Evolutionary conservation across 2,797 vertebrate genomes (phyloP).

Genomic region (Synanceia verrucosa): DNA sequence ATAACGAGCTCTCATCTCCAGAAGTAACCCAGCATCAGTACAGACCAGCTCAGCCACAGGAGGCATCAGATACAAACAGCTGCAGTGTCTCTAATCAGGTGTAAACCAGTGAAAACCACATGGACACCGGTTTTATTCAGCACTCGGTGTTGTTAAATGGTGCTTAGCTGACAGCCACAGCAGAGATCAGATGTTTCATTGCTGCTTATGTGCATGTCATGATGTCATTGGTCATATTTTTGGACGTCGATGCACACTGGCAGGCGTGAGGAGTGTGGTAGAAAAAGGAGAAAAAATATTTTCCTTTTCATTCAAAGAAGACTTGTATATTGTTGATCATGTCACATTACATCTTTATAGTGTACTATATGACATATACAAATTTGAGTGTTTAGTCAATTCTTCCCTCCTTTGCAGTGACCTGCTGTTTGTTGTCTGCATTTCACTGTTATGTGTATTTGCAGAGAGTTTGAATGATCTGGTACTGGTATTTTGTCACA

Average conservation of each 20-base stretch:
- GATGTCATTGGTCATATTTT: conserved; percentile 48
- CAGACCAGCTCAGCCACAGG: background rate
- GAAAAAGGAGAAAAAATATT: background rate
- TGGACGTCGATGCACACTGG: conserved; percentile 19
- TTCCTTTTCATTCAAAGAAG: background rate
- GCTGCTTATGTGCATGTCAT: conserved; percentile 24
- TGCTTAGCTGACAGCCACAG: background rate
- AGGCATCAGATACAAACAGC: background rate
- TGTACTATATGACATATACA: background rate
- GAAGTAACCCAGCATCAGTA: background rate
- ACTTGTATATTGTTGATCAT: background rate
- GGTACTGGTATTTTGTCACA: background rate
- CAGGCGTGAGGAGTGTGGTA: conserved; percentile 29
- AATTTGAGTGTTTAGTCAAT: background rate
- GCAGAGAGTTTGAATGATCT: background rate
- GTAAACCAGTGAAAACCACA: background rate
- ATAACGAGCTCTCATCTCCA: background rate
- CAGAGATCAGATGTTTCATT: background rate
- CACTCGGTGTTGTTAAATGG: background rate
- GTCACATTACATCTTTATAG: background rate
- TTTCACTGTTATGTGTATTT: background rate
- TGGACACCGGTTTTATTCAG: background rate
- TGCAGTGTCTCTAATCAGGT: background rate
- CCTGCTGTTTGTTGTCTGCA: background rate
- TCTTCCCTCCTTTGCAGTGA: background rate